Conservation (phyloP, 2,888 invertebrate species). For the Agrochola lota region DNA sequence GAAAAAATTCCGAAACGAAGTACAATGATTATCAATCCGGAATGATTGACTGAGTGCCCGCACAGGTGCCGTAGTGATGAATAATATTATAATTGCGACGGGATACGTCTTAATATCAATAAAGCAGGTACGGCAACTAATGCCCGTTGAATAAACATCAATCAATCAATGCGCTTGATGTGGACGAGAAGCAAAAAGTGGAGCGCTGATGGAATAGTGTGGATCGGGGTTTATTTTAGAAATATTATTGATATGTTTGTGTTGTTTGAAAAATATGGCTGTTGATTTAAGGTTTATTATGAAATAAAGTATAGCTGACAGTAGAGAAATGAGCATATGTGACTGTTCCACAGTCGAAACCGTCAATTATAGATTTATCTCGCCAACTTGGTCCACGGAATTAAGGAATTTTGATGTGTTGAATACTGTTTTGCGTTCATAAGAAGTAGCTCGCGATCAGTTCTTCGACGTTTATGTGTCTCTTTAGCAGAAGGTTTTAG, state of each 20-base stretch:
- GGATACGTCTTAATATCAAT: constrained; percentile 85
- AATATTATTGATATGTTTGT: constrained; percentile 19
- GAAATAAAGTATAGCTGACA: background rate
- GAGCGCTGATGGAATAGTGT: constrained; percentile 62
- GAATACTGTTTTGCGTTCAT: background rate
- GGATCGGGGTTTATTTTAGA: constrained; percentile 69
- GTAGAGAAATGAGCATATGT: background rate
- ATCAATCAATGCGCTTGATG: constrained; percentile 85
- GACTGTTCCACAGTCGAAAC: background rate
- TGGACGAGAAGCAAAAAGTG: constrained; percentile 77
- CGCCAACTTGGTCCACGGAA: background rate
- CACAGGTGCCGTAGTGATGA: constrained; percentile 68
- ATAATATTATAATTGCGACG: constrained; percentile 71
- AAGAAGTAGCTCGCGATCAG: background rate
- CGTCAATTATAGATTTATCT: background rate
- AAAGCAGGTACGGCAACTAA: constrained; percentile 80
- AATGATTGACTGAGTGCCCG: constrained; percentile 66
- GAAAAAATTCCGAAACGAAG: constrained; percentile 56
- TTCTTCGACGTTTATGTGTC: background rate
- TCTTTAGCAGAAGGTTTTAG: background rate
- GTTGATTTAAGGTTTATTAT: background rate
- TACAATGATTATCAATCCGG: constrained; percentile 66
- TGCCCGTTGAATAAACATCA: constrained; percentile 86
- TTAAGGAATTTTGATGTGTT: background rate
- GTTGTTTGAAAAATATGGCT: background rate